Evolutionary conservation across 2,113 vertebrate genomes (phyloP).

Genomic region (Tetrao urogallus): DNA sequence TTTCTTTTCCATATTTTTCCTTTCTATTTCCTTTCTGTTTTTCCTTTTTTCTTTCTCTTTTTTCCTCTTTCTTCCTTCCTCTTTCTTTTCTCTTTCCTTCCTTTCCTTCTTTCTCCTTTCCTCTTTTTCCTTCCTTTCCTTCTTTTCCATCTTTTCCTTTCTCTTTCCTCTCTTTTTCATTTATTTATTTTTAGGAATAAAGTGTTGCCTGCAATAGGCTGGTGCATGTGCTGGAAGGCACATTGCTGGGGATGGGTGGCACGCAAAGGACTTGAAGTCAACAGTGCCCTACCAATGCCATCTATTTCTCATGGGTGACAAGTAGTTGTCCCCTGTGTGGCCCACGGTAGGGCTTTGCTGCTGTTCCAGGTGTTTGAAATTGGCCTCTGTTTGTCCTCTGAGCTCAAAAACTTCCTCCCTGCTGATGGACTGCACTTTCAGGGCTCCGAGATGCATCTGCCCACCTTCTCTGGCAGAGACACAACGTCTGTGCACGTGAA

Average conservation of each 20-base stretch:
- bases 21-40: too few species aligned
- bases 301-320: background rate
- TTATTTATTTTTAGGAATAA: background rate
- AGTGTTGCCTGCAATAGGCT: rapidly evolving
- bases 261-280: background rate
- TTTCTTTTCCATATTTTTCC: too few species aligned
- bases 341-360: background rate
- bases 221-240: background rate
- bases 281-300: background rate
- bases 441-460: background rate
- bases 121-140: too few species aligned
- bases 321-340: background rate
- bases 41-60: too few species aligned
- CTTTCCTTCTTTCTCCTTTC: too few species aligned
- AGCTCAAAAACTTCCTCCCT: background rate
- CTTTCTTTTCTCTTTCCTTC: too few species aligned
- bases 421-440: background rate
- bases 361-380: rapidly evolving
- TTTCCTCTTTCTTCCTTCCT: too few species aligned
- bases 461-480: background rate
- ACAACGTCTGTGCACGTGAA: rapidly evolving
- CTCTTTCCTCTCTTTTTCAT: too few species aligned
- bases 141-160: too few species aligned
- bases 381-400: background rate
- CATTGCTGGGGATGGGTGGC: rapidly evolving